A percentile compares a stretch with the other conserved stretches of the same genome.
phyloP scores from a whole-genome alignment of 2,797 vertebrate species.

The Phyllotis vaccarum region DNA sequence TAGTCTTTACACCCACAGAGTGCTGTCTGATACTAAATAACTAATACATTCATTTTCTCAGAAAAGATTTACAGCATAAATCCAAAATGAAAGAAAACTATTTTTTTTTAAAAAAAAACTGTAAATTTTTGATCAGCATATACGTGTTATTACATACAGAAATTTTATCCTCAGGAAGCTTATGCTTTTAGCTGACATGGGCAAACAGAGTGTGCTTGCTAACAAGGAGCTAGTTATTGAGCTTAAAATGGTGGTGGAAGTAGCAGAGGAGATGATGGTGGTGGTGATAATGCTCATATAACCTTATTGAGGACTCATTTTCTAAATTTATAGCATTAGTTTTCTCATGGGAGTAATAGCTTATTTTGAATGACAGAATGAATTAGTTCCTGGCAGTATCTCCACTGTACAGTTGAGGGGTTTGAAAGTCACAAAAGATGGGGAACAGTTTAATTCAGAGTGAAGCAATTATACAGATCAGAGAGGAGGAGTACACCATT shows the following conservation, averaged over 20 bases:
- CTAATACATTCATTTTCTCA: background rate
- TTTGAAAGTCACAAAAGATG: background rate
- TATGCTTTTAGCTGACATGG: background rate
- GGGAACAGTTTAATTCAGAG: background rate
- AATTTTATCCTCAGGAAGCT: background rate
- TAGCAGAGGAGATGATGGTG: background rate
- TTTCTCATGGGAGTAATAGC: background rate
- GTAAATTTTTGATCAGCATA: background rate
- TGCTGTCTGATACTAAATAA: background rate
- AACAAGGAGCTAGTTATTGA: background rate
- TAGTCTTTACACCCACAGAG: background rate
- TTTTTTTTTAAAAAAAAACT: no score
- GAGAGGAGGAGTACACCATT: no score
- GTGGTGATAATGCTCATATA: background rate
- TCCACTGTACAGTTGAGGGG: background rate
- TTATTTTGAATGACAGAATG: background rate
- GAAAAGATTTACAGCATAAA: background rate
- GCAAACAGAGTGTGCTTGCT: background rate
- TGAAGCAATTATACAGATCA: background rate
- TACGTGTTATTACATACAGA: background rate
- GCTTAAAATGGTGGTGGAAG: no score
- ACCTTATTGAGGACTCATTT: background rate
- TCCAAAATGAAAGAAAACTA: background rate
- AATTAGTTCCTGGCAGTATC: background rate
- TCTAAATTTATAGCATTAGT: background rate